A percentile compares a stretch with the other conserved stretches of the same genome.
Conservation (phyloP, 2,797 vertebrate species). For the Xenops minutus region DNA sequence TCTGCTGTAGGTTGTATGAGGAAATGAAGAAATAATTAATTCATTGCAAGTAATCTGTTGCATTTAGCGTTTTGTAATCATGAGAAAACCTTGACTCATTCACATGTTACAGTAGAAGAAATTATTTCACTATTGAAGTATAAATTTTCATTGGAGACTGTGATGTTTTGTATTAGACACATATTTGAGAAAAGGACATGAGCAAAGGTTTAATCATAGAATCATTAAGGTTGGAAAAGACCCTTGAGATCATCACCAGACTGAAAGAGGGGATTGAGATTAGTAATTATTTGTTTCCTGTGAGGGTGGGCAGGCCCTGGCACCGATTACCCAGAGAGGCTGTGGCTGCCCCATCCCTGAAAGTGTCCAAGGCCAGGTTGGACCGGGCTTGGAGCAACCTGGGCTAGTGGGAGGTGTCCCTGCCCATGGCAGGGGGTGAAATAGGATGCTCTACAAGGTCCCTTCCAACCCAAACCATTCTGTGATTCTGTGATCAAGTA, state of each 20-base stretch:
- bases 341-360: background rate
- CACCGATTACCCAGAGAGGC: background rate
- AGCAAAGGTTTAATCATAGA: background rate
- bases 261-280: background rate
- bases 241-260: background rate
- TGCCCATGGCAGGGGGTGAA: background rate
- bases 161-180: background rate
- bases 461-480: background rate
- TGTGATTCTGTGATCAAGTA: background rate
- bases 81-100: background rate
- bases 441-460: background rate
- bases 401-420: background rate
- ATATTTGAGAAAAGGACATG: background rate
- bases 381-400: background rate
- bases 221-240: background rate
- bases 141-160: background rate
- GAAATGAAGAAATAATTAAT: background rate
- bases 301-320: background rate
- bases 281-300: background rate
- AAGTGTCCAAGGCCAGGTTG: background rate
- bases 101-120: background rate
- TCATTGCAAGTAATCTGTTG: background rate
- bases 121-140: background rate
- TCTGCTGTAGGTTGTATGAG: background rate
- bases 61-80: background rate